phyloP scores from a whole-genome alignment of 2,797 vertebrate species.

The Artibeus lituratus region DNA sequence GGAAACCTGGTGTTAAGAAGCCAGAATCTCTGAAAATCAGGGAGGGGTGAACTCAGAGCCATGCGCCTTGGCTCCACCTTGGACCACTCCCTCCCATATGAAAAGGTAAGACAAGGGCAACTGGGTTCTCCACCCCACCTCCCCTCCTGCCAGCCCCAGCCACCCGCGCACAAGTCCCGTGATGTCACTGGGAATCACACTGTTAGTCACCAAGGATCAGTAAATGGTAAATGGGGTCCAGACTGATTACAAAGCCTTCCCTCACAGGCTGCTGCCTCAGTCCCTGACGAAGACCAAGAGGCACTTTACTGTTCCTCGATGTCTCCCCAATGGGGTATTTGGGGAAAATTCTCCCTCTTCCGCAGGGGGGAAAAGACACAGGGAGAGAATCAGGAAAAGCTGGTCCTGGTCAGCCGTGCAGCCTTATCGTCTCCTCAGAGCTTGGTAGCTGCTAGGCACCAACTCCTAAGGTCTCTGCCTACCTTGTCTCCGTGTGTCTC shows the following conservation, averaged over 20 bases:
- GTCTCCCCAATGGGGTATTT: neutral
- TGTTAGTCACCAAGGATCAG: neutral
- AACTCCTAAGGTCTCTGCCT: neutral
- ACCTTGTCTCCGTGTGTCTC: neutral
- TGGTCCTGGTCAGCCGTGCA: accelerated
- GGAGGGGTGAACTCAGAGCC: neutral
- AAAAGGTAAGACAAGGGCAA: neutral
- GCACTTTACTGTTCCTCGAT: neutral
- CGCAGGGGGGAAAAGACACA: too few species aligned
- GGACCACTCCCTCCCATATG: accelerated
- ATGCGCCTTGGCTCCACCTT: neutral
- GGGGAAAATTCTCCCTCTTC: neutral
- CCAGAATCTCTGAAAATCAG: neutral
- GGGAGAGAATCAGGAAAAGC: neutral
- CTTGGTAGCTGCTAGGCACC: neutral
- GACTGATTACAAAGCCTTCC: neutral
- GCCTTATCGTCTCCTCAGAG: neutral
- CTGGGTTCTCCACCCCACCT: neutral
- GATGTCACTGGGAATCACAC: neutral
- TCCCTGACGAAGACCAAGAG: neutral
- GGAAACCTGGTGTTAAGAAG: neutral
- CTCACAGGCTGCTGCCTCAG: neutral
- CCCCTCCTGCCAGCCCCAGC: neutral
- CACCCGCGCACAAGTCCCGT: neutral
- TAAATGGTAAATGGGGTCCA: neutral